These are phyloP conservation scores for Mus musculus DNA, from an alignment of 2,113 vertebrate species.

Conservation along the genomic window GRCm39 chrX:132695001-132695500, in stretches of 20 bases:
- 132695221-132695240: background rate
- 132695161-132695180: background rate
- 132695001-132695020: background rate
- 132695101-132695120: background rate
- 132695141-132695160: background rate
- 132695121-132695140: background rate
- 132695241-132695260: background rate
- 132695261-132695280: background rate
- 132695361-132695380: background rate
- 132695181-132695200: background rate
- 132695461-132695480: background rate
- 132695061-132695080: background rate
- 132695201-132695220: background rate
- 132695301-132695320: background rate
- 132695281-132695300: background rate
- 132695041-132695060: background rate
- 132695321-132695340: background rate
- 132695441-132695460: background rate
- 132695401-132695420: background rate
- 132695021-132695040: background rate
- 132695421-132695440: background rate
- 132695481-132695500: background rate
- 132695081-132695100: background rate
- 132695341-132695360: background rate
- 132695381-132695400: background rate